Conservation (phyloP, 2,113 vertebrate genomes). For the Tragelaphus scriptus region DNA sequence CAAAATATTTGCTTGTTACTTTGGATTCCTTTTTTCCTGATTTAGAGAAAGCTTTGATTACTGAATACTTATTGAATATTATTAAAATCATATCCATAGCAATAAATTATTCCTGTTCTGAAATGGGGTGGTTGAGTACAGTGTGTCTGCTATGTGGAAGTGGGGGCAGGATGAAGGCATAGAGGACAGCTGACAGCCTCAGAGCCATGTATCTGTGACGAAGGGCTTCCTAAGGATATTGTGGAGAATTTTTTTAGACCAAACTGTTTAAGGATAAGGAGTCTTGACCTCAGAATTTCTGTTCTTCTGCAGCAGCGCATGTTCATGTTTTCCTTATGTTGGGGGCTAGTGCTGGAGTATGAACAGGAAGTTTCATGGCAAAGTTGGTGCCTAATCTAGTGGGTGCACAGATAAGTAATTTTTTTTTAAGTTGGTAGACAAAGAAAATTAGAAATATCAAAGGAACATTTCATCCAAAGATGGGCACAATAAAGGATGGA, state of each 20-base stretch:
- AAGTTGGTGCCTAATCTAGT: neutral
- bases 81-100: neutral
- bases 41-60: constrained; percentile 26
- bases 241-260: neutral
- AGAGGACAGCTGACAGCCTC: neutral
- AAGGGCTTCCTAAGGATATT: neutral
- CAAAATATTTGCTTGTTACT: neutral
- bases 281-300: neutral
- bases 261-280: neutral
- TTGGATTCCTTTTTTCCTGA: neutral
- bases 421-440: neutral
- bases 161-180: neutral
- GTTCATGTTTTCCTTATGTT: neutral
- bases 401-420: neutral
- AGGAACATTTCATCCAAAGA: neutral
- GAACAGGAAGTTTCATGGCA: neutral
- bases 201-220: neutral
- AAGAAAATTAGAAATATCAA: neutral
- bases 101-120: neutral
- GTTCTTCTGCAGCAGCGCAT: neutral
- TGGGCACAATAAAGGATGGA: neutral
- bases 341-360: neutral
- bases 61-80: neutral
- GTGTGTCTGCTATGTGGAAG: neutral
- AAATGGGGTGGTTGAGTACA: neutral